phyloP scores from a whole-genome alignment of 2,113 vertebrate species.

The Chiloscyllium plagiosum region DNA sequence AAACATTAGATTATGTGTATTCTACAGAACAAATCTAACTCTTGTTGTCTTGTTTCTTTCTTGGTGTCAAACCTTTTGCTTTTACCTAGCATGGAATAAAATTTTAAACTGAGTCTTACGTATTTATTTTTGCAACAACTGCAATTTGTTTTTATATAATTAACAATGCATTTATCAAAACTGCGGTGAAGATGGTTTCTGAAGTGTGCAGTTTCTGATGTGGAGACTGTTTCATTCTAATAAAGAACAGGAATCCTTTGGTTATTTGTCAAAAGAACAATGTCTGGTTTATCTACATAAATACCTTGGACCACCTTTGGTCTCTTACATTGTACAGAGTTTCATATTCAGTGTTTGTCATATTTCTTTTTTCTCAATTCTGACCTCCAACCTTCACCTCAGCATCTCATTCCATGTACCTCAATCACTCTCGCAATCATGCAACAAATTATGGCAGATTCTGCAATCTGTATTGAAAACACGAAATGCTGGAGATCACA shows the following conservation, averaged over 20 bases:
- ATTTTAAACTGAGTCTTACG: not conserved
- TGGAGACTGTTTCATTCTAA: not conserved
- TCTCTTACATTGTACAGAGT: not conserved
- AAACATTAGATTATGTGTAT: too few relatives aligned
- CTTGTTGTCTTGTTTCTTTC: not conserved
- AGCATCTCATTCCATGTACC: too few relatives aligned
- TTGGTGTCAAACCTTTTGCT: not conserved
- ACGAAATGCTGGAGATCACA: too few relatives aligned
- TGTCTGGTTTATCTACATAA: not conserved
- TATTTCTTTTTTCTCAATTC: not conserved
- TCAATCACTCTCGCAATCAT: not conserved
- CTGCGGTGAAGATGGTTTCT: not conserved
- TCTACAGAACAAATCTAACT: too few relatives aligned
- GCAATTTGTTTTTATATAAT: not conserved
- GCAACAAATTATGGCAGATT: too few relatives aligned
- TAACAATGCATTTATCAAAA: not conserved
- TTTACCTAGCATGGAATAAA: too few relatives aligned
- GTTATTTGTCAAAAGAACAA: not conserved
- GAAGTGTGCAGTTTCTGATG: not conserved
- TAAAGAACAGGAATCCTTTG: not conserved
- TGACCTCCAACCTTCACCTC: not conserved
- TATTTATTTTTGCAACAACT: not conserved
- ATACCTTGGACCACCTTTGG: not conserved
- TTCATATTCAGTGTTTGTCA: not conserved
- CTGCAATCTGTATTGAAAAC: too few relatives aligned